These are phyloP conservation scores for Myotis myotis DNA, from an alignment of 2,797 vertebrate genomes.

Conservation along the genomic window DNA sequence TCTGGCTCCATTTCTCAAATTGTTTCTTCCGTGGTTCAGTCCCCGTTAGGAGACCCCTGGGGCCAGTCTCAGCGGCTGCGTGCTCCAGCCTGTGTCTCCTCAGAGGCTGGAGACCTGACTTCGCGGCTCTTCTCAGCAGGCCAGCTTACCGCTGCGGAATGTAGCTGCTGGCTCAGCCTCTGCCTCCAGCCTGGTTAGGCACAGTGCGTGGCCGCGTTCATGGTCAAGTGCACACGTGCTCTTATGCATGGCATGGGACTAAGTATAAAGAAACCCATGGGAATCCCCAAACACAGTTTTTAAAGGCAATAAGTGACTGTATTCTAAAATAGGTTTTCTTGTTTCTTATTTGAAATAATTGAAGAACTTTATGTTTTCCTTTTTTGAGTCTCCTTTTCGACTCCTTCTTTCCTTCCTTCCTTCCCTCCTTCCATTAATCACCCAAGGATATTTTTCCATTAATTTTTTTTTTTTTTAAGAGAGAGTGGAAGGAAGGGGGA, in stretches of 20 bases:
- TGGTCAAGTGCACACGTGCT: background rate
- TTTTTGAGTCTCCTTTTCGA: background rate
- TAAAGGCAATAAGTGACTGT: background rate
- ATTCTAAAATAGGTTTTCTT: background rate
- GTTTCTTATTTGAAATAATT: background rate
- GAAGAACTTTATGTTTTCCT: background rate
- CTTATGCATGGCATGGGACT: background rate
- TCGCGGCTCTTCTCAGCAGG: too few species aligned
- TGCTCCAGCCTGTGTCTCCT: background rate
- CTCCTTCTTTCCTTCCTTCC: too few species aligned
- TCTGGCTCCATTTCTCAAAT: background rate
- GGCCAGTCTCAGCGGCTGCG: background rate
- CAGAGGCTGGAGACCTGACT: rapidly evolving
- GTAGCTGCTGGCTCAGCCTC: too few species aligned
- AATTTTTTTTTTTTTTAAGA: too few species aligned
- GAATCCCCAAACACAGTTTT: background rate
- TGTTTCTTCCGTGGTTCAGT: background rate
- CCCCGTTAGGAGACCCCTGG: background rate
- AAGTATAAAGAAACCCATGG: background rate
- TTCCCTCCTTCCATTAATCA: too few species aligned
- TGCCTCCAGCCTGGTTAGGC: background rate
- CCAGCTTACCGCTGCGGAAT: rapidly evolving
- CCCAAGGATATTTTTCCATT: too few species aligned
- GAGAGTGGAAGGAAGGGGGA: too few species aligned
- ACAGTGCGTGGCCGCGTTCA: background rate